Evolutionary conservation across 2,888 invertebrate genomes (phyloP).

Genomic region (Xestia ashworthii): DNA sequence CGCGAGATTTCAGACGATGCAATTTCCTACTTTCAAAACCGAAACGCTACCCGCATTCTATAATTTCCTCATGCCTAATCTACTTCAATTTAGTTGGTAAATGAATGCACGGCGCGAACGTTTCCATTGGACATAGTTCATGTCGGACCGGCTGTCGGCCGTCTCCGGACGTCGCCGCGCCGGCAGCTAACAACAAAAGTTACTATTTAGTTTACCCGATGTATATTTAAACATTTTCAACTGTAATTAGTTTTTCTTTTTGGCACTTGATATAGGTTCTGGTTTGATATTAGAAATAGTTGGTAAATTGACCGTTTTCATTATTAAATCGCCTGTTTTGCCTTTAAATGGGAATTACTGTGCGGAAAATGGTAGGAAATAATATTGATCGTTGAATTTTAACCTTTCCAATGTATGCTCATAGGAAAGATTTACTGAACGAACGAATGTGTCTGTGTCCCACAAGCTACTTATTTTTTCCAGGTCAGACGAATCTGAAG

Average conservation of each 20-base stretch:
- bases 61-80: conserved; percentile 3
- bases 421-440: background rate
- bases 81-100: conserved; percentile 23
- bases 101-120: conserved; percentile 54
- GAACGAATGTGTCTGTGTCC: background rate
- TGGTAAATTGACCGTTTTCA: background rate
- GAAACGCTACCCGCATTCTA: background rate
- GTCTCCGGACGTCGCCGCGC: conserved; percentile 70
- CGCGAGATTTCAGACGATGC: background rate
- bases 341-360: background rate
- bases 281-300: too few species aligned
- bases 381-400: too few species aligned
- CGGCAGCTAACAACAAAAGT: conserved; percentile 22
- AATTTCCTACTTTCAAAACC: conserved; percentile 2
- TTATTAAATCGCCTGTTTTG: background rate
- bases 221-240: conserved; percentile 22
- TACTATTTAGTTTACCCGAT: conserved; percentile 36
- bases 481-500: background rate
- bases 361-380: background rate
- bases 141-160: conserved; percentile 74
- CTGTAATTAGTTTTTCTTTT: conserved; percentile 33
- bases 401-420: too few species aligned
- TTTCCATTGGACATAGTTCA: conserved; percentile 79
- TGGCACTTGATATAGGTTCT: background rate
- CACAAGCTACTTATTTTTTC: background rate